Evolutionary conservation across 2,113 vertebrate species (phyloP).

Genomic region (Speoplatyrhinus poulsoni): DNA sequence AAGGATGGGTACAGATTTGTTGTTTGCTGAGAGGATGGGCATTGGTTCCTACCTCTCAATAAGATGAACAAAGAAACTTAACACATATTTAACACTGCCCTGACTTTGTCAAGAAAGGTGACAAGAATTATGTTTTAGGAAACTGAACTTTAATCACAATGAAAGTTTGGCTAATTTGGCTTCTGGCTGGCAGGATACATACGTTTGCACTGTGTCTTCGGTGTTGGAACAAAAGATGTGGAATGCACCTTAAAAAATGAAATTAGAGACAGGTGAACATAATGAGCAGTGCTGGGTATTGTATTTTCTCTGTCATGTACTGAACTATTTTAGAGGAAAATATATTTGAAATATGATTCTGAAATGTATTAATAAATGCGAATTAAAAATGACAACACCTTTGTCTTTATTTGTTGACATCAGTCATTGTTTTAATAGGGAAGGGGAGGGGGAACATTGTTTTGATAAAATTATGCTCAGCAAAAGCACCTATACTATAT

Average conservation of each 20-base stretch:
- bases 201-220: conserved; percentile 15
- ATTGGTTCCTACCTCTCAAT: not conserved
- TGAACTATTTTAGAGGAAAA: conserved; percentile 75
- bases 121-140: conserved; percentile 30
- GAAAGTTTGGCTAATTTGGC: not conserved
- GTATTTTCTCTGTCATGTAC: conserved; percentile 75
- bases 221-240: conserved; percentile 31
- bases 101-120: conserved; percentile 38
- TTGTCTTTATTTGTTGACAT: conserved; percentile 22
- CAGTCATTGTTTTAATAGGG: not conserved
- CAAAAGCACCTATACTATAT: too few species aligned
- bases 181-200: conserved; percentile 27
- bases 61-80: conserved; percentile 29
- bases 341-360: conserved; percentile 77
- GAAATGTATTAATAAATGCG: conserved; percentile 74
- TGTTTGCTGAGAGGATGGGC: conserved; percentile 19
- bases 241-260: conserved; percentile 38
- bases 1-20: not conserved
- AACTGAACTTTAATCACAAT: conserved; percentile 24
- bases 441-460: not conserved
- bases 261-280: conserved; percentile 15
- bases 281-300: conserved; percentile 64
- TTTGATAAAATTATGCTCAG: too few species aligned
- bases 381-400: conserved; percentile 52
- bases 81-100: conserved; percentile 29